Evolutionary conservation across 1,140 invertebrate genomes (phyloP).

Genomic region (Papilio dardanus): DNA sequence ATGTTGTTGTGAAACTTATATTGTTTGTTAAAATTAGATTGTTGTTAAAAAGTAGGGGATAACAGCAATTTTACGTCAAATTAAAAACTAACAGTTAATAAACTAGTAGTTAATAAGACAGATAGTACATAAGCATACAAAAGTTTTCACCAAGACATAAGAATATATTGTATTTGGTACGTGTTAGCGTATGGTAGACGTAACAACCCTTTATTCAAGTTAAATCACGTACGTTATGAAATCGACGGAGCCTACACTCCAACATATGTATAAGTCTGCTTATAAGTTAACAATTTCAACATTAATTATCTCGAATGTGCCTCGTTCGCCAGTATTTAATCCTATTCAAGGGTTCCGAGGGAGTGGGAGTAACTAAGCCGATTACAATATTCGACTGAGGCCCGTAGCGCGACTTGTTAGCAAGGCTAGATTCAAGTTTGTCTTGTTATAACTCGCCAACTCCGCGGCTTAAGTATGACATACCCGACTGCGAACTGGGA

Average conservation of each 20-base stretch:
- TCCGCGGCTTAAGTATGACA: constrained; percentile 52
- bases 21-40: constrained; percentile 21
- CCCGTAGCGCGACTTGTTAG: constrained; percentile 64
- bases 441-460: constrained; percentile 65
- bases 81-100: too few species aligned
- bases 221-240: constrained; percentile 14
- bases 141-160: too few species aligned
- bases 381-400: constrained; percentile 66
- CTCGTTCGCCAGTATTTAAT: constrained; percentile 54
- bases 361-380: constrained; percentile 62
- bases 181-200: too few species aligned
- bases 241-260: background rate
- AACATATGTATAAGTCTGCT: constrained; percentile 35
- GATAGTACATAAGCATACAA: too few species aligned
- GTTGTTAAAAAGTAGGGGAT: background rate
- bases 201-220: background rate
- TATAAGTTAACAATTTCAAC: constrained; percentile 41
- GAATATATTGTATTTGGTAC: too few species aligned
- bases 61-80: too few species aligned
- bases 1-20: constrained; percentile 39
- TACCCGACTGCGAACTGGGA: constrained; percentile 45
- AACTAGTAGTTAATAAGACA: too few species aligned
- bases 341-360: constrained; percentile 59
- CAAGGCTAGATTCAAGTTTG: constrained; percentile 61
- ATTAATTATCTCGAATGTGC: constrained; percentile 53